Conservation (phyloP, 2,888 invertebrate species). For the Sphaerophoria rueppellii region DNA sequence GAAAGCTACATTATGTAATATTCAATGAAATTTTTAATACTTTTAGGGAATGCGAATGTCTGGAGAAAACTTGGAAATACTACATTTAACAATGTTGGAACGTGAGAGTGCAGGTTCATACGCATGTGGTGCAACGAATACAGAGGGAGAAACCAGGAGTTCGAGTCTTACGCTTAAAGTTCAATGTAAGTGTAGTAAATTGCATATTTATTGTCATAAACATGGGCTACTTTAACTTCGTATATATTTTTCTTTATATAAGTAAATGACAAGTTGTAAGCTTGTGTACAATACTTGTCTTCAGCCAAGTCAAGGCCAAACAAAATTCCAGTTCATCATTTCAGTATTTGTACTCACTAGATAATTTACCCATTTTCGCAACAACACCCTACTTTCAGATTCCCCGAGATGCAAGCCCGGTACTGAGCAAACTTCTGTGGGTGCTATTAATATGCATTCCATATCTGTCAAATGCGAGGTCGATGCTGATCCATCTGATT, state of each 20-base stretch:
- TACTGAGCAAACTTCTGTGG: constrained; percentile 87
- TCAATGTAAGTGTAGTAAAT: constrained; percentile 90
- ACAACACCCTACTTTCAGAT: constrained; percentile 83
- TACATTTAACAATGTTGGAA: constrained; percentile 87
- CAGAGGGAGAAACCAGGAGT: constrained; percentile 91
- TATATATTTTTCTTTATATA: too few species aligned
- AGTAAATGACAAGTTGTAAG: too few species aligned
- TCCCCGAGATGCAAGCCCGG: constrained; percentile 90
- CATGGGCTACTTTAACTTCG: too few species aligned
- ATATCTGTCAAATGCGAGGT: constrained; percentile 91
- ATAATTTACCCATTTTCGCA: background rate
- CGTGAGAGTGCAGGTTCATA: constrained; percentile 90
- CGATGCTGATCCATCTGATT: constrained; percentile 89
- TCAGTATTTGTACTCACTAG: too few species aligned
- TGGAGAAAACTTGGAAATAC: constrained; percentile 83
- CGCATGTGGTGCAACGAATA: constrained; percentile 90
- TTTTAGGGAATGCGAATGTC: constrained; percentile 83
- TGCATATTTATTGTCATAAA: too few species aligned
- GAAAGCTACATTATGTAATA: too few species aligned
- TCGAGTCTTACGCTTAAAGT: constrained; percentile 88
- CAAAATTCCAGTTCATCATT: too few species aligned
- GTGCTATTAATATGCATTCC: constrained; percentile 88
- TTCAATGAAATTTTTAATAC: background rate
- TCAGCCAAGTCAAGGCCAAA: too few species aligned
- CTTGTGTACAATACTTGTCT: too few species aligned